Evolutionary conservation across 2,113 vertebrate genomes (phyloP), one percentile per base, ranked within the genome.

Genomic region (Nycticryphes semicollaris): DNA sequence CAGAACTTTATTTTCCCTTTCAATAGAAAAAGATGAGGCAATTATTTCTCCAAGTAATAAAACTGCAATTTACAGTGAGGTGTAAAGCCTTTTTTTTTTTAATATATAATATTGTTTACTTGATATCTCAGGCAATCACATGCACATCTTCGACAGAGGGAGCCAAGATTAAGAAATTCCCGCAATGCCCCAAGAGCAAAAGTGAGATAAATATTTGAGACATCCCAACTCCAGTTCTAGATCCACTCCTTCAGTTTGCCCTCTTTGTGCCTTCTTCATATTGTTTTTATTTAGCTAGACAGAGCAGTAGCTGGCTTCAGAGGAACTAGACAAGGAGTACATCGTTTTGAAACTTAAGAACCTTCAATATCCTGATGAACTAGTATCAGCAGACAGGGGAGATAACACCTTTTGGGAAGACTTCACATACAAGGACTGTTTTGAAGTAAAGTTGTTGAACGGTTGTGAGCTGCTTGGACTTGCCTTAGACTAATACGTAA

Each of bases 221-320:
- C 12, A 54, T 54, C 21, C 23, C 2, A 1, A 33, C 43, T 67
- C 31, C 43, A 67, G 2, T 4, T 0, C 12, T 22, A 30, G 24
- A 13, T 35, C n/a, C 5, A 6, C 22, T 92, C 33, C 14, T 50
- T 63, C 48, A 33, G 35, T 63, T 50, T 47, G 12, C 25, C 22
- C 8, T 91, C 74, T 31, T 47, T 59, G 23, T 27, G 33, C 47
- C 0, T 0, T 4, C 21, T 56, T 56, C 4, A 1, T 24, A 30
- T 8, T 39, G 33, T 23, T 89, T 82, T 70, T 43, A 10, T 60
- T 84, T 64, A 67, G 12, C 30, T 57, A 53, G 43, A 13, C 2
- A 22, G 68, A 57, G 50, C 43, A 67, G 48, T 43, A 76, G 31
- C 21, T 87, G 74, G 23, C 51, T 84, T 89, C 25, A 43, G 59